Evolutionary conservation across 1,140 invertebrate species (phyloP).

Genomic region (Nilaparvata lugens): DNA sequence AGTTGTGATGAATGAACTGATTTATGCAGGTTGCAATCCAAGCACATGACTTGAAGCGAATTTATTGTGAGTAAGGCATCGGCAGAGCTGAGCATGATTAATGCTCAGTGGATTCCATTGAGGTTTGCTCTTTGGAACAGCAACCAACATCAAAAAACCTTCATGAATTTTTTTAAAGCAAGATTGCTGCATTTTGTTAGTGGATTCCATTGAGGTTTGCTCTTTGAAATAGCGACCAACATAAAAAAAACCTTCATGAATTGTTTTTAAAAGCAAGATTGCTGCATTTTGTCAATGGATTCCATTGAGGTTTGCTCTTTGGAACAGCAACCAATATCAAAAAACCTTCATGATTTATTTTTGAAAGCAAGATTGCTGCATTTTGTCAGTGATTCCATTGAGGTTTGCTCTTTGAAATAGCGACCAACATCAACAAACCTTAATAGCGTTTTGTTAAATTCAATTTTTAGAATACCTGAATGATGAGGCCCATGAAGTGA

Average conservation of each 20-base stretch:
- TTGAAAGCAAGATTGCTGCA: background rate
- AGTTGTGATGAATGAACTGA: too few relatives aligned
- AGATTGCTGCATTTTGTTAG: too few relatives aligned
- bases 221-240: background rate
- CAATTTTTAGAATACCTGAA: constrained; percentile 47
- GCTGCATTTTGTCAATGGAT: too few relatives aligned
- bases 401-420: background rate
- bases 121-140: background rate
- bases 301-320: background rate
- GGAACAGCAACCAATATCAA: background rate
- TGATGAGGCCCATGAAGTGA: constrained; percentile 59
- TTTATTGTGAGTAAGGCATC: too few relatives aligned
- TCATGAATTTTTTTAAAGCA: background rate
- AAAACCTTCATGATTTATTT: background rate
- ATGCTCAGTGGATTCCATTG: too few relatives aligned
- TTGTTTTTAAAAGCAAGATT: background rate
- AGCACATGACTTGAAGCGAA: too few relatives aligned
- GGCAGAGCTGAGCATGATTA: too few relatives aligned
- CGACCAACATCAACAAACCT: background rate
- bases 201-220: too few relatives aligned
- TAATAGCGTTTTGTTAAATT: background rate
- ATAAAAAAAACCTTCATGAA: background rate
- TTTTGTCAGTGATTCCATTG: too few relatives aligned
- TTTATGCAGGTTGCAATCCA: too few relatives aligned
- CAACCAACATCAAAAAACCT: background rate